These are phyloP conservation scores for Bubo bubo DNA, from an alignment of 2,113 vertebrate genomes.

Conservation along the genomic window DNA sequence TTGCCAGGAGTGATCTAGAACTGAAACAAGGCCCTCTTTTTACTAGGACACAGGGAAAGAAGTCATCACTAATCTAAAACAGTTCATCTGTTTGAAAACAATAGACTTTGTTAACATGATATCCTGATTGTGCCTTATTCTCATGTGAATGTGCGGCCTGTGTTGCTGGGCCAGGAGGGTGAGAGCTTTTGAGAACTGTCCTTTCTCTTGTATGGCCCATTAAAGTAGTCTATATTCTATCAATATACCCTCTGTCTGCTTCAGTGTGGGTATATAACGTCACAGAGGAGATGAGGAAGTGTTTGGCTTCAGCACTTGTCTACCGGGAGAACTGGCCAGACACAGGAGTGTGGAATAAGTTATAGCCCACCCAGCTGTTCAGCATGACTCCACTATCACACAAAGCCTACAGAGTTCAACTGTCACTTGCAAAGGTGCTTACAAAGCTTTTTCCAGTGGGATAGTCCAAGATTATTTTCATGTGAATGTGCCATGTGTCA, in stretches of 20 bases:
- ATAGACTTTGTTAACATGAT: not conserved
- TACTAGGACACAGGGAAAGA: not conserved
- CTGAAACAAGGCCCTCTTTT: not conserved
- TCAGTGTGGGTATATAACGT: not conserved
- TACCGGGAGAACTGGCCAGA: not conserved
- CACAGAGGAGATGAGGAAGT: not conserved
- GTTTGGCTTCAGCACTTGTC: not conserved
- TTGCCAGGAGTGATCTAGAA: constrained; percentile 53
- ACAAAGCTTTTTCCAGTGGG: not conserved
- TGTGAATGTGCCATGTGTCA: not conserved
- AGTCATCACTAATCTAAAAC: not conserved
- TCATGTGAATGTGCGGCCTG: not conserved
- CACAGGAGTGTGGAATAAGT: not conserved
- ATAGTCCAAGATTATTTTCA: not conserved
- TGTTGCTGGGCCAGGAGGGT: not conserved
- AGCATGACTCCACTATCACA: not conserved
- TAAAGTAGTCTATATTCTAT: not conserved
- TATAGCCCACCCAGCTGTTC: not conserved
- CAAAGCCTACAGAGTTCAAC: not conserved
- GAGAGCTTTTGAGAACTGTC: not conserved
- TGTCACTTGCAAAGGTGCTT: not conserved
- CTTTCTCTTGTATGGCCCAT: not conserved
- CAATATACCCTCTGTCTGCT: not conserved
- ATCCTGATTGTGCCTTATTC: not conserved
- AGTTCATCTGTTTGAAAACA: constrained; percentile 5